Evolutionary conservation across 1,140 invertebrate species (phyloP), one percentile per base, ranked within the genome.

Genomic region (Sitobion miscanthi): DNA sequence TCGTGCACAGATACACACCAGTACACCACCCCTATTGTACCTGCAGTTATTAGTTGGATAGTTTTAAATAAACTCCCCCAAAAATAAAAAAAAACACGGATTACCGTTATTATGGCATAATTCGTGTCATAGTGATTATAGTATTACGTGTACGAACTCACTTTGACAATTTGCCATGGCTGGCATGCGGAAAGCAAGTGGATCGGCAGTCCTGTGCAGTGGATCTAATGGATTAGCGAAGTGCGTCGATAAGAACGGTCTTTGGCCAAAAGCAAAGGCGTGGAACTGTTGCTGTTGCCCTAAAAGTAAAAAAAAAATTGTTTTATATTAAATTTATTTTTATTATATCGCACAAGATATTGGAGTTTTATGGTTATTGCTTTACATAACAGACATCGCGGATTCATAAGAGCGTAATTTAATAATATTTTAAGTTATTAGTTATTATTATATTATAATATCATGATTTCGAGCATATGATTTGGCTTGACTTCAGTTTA

Each of bases 201-300:
- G 97, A 95, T 98, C 97, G 62, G 96, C 95, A 30, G 96, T 95
- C 94, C 96, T 94, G 94, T 96, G 96, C 93, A 96, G 94, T 20
- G 96, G 96, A 94, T 97, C 96, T 94, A 97, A 95, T 49, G 96
- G 95, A 49, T 94, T 94, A 95, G 96, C 94, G 97, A 96, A 95
- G 91, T 95, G 95, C 21, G 95, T 97, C 85, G 98, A 97, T 94
- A 98, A 97, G 95, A 98, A 98, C 30, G 98, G 98, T 94, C 98
- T 96, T 95, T 98, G 98, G 17, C 98, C 97, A 95, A 98, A 98
- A 93, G 98, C 97, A 95, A 98, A 98, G 54, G 96, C 96, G 95
- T 98, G 97, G 95, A 98, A 98, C 96, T 98, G 97, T 95, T 98
- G 98, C 95, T 98, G 98, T 95, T 98, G 97, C 96, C 97, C 97